Base-by-base conservation (phyloP, 2,888 invertebrate genomes). In the Leuctra nigra region DNA sequence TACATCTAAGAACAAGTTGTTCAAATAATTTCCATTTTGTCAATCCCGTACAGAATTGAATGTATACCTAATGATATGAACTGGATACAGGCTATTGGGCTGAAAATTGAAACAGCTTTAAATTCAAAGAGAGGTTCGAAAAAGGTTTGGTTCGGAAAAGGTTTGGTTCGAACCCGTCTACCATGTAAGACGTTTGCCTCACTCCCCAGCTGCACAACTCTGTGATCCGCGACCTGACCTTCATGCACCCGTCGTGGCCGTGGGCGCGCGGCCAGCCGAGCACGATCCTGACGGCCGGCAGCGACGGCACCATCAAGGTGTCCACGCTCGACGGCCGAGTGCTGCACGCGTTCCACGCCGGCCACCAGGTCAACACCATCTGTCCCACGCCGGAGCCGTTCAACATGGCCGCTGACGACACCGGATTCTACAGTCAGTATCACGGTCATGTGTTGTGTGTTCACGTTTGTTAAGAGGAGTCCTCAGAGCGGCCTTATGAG, bases 201-300 rank as follows among this genome's bases (percentile, higher is more conserved):
- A 33, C 11, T 35, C 53, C 57, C n/a, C 63, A 75, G 75, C 63
- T 74, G 50, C 75, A 75, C 62, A 66, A 67, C 18, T 70, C 68
- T 54, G 67, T 70, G 50, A 73, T 75, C 58, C 67, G 73, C 56
- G 75, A 75, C 64, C 68, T 75, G 52, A 69, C 68, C 61, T 75
- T 75, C 66, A 66, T 75, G 62, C 70, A 73, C 59, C 68, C 70
- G 9, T 72, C 73, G 13, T 75, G 75, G 75, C 75, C 75, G 46
- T 75, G 74, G 73, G 68, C 68, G 18, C 63, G 68, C 36, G 68
- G 68, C 16, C 69, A 70, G 59, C 70, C 72, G 60, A 70, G 70
- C 46, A 70, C 70, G 33, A 62, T 73, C 24, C 60, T 75, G 33
- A 72, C 73, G 4, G 72, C 71, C 35, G 71, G 71, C 22, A 64